Conservation (phyloP, 2,888 invertebrate genomes). For the Polylopha cassiicola region DNA sequence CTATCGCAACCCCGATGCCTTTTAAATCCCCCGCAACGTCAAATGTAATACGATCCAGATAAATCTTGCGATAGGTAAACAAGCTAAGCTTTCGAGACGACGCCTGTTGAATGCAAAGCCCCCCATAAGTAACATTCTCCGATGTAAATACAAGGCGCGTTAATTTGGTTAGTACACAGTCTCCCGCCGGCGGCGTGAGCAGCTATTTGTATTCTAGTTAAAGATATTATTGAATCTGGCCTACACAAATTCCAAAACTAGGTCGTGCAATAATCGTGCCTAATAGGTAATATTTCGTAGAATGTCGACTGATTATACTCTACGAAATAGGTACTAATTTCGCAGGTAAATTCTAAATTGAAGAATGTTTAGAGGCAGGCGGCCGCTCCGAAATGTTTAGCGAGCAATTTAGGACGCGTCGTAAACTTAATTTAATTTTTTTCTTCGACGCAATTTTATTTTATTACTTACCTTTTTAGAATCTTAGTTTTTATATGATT, state of each 20-base stretch:
- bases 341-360: constrained; percentile 22
- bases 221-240: constrained; percentile 18
- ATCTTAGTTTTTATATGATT: constrained; percentile 37
- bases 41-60: no score
- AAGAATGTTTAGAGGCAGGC: constrained; percentile 30
- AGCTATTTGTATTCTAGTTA: constrained; percentile 9
- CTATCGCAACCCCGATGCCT: no score
- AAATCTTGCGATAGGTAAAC: no score
- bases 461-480: constrained; percentile 39
- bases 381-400: constrained; percentile 27
- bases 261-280: constrained; percentile 17
- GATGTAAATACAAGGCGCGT: no score
- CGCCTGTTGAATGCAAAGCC: no score
- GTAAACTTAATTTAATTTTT: constrained; percentile 42
- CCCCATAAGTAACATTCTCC: no score
- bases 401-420: constrained; percentile 32
- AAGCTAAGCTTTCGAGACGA: no score
- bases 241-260: constrained; percentile 15
- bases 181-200: no score
- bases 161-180: no score
- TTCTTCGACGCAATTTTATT: constrained; percentile 35
- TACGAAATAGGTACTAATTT: constrained; percentile 15
- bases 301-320: constrained; percentile 18
- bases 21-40: no score
- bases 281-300: constrained; percentile 8